Evolutionary conservation across 2,113 vertebrate genomes (phyloP), one percentile per base, ranked within the genome.

Genomic region (Regulus satrapa): DNA sequence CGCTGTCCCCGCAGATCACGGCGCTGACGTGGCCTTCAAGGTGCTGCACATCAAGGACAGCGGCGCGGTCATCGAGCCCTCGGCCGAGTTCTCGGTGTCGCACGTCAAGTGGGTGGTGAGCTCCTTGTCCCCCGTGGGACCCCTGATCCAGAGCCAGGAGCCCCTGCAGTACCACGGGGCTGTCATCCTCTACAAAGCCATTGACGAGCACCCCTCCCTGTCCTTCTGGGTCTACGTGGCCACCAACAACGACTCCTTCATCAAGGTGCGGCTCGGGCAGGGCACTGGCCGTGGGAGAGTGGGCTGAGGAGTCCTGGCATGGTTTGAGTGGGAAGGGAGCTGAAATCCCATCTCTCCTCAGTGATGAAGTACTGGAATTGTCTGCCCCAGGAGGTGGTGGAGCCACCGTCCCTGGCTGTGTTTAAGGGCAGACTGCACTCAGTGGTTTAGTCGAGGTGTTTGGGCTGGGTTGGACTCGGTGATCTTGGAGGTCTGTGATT

Each of bases 111-210:
- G 99, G 99, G 77, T 96, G 3, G 98, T 99, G 93, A 98, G 98
- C n/a, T 99, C 98, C 1, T 86, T 99, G 32, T 99, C 99, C 0
- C 99, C 99, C 0, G 98, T 99, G 86, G 99, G 99, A 2, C 98
- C 99, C 2, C 97, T 99, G 56, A 96, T 98, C 88, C 97, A 98
- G 91, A 98, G 95, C 4, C 97, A 72, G 19, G 89, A 97, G 41
- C 85, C 97, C 0, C 90, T 98, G 7, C 96, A 97, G 81, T 98
- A 98, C 81, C 98, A 99, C 0, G 98, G 98, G 0, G 98, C 98
- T 0, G 98, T 99, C 63, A 97, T 99, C 93, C 95, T 99, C 89
- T 99, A 99, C 97, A 98, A 98, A 72, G 98, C 97, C 34, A 38
- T 98, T 2, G 97, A 98, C 3, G 74, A 73, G 7, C 96, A 97